Evolutionary conservation across 2,113 vertebrate species (phyloP), one percentile per base, ranked within the genome.

Genomic region (Rostratula benghalensis): DNA sequence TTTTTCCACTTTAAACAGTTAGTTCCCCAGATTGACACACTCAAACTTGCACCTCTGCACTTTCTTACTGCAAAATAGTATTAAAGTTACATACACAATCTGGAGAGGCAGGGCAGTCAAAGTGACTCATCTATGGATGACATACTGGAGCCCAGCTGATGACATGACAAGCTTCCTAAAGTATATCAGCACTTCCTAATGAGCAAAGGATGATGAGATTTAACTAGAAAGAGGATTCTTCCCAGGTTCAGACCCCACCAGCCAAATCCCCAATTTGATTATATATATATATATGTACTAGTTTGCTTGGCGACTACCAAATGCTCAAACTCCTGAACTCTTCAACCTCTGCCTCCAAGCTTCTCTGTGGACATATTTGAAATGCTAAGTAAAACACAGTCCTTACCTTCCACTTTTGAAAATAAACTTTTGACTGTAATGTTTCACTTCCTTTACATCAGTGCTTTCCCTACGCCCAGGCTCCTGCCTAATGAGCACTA

Each of bases 221-320:
- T 54, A 54, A 54, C 41, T 23, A 25, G 45, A 68, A 69, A 56
- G 37, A 59, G 20, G 33, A 12, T 21, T 77, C 37, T 28, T 39
- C 53, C 22, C 37, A 33, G 33, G 10, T 14, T 64, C 54, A 28
- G 33, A 33, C 39, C 13, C 73, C 82, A 45, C 28, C 50, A 64
- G 33, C 7, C 21, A 28, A 8, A 20, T 7, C 31, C 25, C 16
- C 56, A 45, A 2, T 25, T 57, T 11, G 9, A 22, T 11, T 24
- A 11, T 2, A 4, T 1, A 4, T 24, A 11, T 2, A 4, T 1
- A 4, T 1, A 14, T 2, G 2, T n/a, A 14, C 31, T 8, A 23
- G 7, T 50, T n/a, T 45, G 27, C 67, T 33, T 59, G 31, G 3
- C 15, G 33, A 15, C 35, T 68, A 24, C 10, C 45, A 79, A 54